Base-by-base conservation (phyloP, 2,888 invertebrate species). In the Pseudeuparius sepicola region DNA sequence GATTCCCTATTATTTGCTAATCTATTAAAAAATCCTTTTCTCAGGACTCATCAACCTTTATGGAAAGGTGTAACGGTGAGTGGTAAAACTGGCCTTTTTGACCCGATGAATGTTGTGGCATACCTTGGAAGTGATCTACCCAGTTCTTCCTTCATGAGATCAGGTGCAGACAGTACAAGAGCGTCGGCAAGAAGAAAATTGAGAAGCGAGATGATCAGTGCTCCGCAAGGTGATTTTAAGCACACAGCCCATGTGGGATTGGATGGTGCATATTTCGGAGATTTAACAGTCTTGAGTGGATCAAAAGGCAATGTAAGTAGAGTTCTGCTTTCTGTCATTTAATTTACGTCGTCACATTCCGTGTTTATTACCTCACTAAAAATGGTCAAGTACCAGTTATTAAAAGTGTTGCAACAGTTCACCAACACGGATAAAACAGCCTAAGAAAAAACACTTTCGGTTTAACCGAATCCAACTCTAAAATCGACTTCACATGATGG, bases 231-330 rank as follows among this genome's bases (percentile, higher is more conserved):
- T 23, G 96, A 97, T 60, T 75, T 97, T 12, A 88, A 93, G 53
- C 98, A 98, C 59, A 97, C 93, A 0, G 61, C 78, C 1, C 98
- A 98, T 59, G 90, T 98, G 7, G 97, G 97, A 1, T 70, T 93
- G 25, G 97, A 98, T 60, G 97, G 97, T 1, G 90, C 92, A 15
- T 88, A 88, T 56, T 98, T 98, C 61, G 97, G 97, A 2, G 93
- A 98, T 61, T 78, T 98, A 25, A 73, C 78, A 31, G 77, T 80
- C 50, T 65, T 82, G 10, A 76, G 76, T 2, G 75, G 76, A 39
- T 71, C 65, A 27, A 60, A 61, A 48, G 57, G 56, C 30, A 60
- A 56, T 49, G 61, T 59, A 50, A 52, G 54, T 48, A 11, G n/a
- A n/a, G n/a, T n/a, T n/a, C n/a, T n/a, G n/a, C n/a, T n/a, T n/a